A percentile compares a stretch with the other conserved stretches of the same genome.
Evolutionary conservation across 1,140 invertebrate genomes (phyloP).

Genomic region (Neelides sp.): DNA sequence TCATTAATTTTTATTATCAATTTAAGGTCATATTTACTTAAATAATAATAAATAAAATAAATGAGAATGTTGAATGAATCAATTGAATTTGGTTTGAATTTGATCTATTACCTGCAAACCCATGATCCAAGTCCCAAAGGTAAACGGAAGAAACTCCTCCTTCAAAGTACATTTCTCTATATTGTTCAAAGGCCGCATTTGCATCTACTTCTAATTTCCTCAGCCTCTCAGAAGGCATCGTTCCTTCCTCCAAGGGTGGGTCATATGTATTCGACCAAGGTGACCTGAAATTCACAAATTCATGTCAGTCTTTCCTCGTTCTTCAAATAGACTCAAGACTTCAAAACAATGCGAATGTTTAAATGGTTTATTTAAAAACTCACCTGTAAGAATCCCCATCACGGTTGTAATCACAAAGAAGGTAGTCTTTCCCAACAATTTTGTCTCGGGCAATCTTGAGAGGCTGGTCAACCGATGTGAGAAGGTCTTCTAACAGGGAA

Average conservation of each 20-base stretch:
- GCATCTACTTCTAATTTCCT: constrained; percentile 94
- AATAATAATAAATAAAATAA: too few species aligned
- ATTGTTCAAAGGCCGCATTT: constrained; percentile 96
- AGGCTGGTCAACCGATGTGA: constrained; percentile 97
- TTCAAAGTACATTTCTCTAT: constrained; percentile 99
- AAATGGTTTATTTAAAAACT: background rate
- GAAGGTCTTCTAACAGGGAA: constrained; percentile 71
- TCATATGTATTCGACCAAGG: constrained; percentile 99
- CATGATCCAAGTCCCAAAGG: constrained; percentile 97
- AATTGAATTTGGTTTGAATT: background rate
- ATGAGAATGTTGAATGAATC: too few species aligned
- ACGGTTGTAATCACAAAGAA: constrained; percentile 97
- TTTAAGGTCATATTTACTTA: too few species aligned
- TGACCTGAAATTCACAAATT: constrained; percentile 49
- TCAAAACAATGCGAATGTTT: background rate
- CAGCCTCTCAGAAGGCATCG: constrained; percentile 91
- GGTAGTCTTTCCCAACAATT: constrained; percentile 86
- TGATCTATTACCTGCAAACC: constrained; percentile 64
- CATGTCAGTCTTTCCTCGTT: background rate
- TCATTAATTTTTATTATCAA: constrained; percentile 5
- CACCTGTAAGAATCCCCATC: constrained; percentile 97
- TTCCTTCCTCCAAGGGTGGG: constrained; percentile 93
- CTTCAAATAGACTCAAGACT: background rate
- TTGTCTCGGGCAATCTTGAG: constrained; percentile 94
- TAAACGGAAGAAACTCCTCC: constrained; percentile 98